phyloP scores from a whole-genome alignment of 2,888 invertebrate species.

The Cactoblastis cactorum region DNA sequence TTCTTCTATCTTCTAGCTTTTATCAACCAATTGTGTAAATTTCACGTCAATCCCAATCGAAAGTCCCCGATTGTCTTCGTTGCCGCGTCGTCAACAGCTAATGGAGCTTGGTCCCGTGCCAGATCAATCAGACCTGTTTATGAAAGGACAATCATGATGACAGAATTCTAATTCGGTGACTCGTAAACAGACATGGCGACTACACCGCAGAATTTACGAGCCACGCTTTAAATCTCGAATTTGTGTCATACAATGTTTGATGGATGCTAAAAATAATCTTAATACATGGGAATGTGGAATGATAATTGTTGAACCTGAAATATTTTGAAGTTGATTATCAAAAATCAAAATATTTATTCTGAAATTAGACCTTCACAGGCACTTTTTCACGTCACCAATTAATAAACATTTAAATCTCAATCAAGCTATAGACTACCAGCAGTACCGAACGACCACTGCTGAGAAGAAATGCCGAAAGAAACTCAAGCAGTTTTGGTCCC shows the following conservation, averaged over 20 bases:
- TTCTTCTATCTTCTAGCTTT: too few species aligned
- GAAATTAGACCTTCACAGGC: too few species aligned
- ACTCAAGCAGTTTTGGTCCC: too few species aligned
- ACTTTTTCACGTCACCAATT: too few species aligned
- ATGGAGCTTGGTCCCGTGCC: slow-evolving; percentile 11
- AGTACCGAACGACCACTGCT: too few species aligned
- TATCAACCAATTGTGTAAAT: background rate
- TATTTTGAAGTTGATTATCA: too few species aligned
- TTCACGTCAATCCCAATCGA: background rate
- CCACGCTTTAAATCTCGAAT: slow-evolving; percentile 7
- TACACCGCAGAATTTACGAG: slow-evolving; percentile 3
- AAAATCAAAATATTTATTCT: too few species aligned
- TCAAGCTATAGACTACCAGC: too few species aligned
- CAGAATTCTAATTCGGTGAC: slow-evolving; percentile 56
- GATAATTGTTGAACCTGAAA: background rate
- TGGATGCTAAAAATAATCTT: background rate
- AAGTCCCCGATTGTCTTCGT: background rate
- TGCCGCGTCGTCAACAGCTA: slow-evolving; percentile 5
- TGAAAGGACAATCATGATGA: slow-evolving; percentile 49
- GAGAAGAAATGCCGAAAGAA: too few species aligned
- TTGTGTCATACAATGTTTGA: slow-evolving; percentile 4
- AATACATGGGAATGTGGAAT: background rate
- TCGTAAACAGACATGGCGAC: slow-evolving; percentile 38
- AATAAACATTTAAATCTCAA: too few species aligned
- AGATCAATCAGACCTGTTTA: slow-evolving; percentile 37